A percentile compares a stretch with the other conserved stretches of the same genome.
Evolutionary conservation across 2,888 invertebrate genomes (phyloP).

Genomic region (Meteorus colon): DNA sequence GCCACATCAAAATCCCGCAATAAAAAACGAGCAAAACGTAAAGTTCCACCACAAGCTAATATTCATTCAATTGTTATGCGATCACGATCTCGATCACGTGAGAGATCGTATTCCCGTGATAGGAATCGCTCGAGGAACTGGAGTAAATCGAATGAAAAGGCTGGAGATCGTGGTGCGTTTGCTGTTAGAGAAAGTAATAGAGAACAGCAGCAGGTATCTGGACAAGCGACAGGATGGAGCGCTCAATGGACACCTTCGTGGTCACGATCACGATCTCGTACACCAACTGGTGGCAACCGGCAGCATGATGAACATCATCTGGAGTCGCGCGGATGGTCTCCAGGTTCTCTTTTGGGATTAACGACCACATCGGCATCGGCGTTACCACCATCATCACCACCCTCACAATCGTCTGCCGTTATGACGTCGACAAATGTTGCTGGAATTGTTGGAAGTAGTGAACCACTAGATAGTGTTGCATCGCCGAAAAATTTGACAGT

Average conservation of each 20-base stretch:
- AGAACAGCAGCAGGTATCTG: conserved; percentile 54
- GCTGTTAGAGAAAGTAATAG: conserved; percentile 14
- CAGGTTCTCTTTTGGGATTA: conserved; percentile 70
- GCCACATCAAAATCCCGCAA: conserved; percentile 65
- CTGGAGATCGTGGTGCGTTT: conserved; percentile 50
- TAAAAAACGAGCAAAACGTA: conserved; percentile 70
- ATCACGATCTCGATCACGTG: conserved; percentile 56
- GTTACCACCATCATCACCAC: conserved; percentile 76
- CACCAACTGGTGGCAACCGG: conserved; percentile 64
- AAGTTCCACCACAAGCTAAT: conserved; percentile 58
- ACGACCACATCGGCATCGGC: background rate
- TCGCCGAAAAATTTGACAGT: conserved; percentile 77
- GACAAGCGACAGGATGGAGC: conserved; percentile 62
- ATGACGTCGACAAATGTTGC: background rate
- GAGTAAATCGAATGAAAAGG: conserved; percentile 62
- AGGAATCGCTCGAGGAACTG: conserved; percentile 66
- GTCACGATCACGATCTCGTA: conserved; percentile 77
- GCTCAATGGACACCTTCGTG: conserved; percentile 76
- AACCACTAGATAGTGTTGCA: conserved; percentile 66
- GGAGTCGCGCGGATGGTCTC: conserved; percentile 75
- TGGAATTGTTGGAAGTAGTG: conserved; percentile 13
- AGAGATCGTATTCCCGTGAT: conserved; percentile 59
- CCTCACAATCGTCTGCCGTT: conserved; percentile 53
- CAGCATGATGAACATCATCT: conserved; percentile 44
- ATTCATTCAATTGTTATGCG: conserved; percentile 52